Conservation (phyloP, 2,888 invertebrate species). For the Molorchus minor region DNA sequence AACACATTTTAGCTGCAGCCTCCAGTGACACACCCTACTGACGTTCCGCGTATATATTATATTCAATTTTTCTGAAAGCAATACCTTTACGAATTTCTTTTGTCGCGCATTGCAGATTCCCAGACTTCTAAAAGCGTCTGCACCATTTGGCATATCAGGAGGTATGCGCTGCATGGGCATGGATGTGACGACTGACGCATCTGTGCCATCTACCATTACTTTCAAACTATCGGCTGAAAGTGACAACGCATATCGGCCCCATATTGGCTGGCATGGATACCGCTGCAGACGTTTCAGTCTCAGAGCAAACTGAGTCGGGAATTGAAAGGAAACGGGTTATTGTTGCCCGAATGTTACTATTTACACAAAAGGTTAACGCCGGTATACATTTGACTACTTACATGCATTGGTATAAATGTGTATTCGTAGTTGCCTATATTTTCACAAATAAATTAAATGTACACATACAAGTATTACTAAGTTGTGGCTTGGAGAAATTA, state of each 20-base stretch:
- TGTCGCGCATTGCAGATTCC: constrained; percentile 2
- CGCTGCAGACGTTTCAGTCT: constrained; percentile 6
- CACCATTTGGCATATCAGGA: constrained; percentile 18
- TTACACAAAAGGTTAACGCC: constrained; percentile 7
- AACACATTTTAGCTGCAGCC: no score
- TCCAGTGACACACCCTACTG: no score
- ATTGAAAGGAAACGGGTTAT: constrained; percentile 11
- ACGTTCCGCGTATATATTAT: no score
- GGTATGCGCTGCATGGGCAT: constrained; percentile 10
- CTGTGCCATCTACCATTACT: constrained; percentile 24
- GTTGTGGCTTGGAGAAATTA: no score
- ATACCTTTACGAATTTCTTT: constrained; percentile 1
- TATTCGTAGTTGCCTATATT: background rate
- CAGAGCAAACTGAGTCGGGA: constrained; percentile 8
- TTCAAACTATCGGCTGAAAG: constrained; percentile 16
- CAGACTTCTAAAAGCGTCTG: constrained; percentile 20
- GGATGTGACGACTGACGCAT: constrained; percentile 30
- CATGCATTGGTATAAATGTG: background rate
- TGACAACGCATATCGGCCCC: constrained; percentile 16
- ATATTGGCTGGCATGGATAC: constrained; percentile 16
- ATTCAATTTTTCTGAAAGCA: no score
- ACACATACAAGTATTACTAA: no score
- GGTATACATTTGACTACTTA: background rate
- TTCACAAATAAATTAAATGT: no score
- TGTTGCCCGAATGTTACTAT: constrained; percentile 1